A percentile compares a stretch with the other conserved stretches of the same genome.
Conservation (phyloP, 2,888 invertebrate species). For the Plusia festucae region DNA sequence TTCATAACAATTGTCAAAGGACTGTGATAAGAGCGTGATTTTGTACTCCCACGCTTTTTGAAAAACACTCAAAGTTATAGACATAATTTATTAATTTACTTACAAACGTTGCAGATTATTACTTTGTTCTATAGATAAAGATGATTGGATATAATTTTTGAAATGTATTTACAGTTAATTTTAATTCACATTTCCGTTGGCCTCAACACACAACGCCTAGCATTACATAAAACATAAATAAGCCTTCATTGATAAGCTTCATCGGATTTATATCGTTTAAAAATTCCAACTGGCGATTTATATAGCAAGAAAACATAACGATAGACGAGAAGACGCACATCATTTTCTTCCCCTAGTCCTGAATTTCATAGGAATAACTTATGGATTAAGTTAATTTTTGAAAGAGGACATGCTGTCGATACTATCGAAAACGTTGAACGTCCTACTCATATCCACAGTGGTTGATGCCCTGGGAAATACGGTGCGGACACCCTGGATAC, state of each 20-base stretch:
- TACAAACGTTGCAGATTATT: too few species aligned
- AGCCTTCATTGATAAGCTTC: background rate
- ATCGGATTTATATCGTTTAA: background rate
- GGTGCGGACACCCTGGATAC: slow-evolving; percentile 46
- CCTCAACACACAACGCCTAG: background rate
- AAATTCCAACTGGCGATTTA: background rate
- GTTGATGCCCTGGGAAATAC: slow-evolving; percentile 55
- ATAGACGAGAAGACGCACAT: background rate
- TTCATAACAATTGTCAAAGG: too few species aligned
- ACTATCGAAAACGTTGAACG: slow-evolving; percentile 59
- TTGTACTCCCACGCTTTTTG: too few species aligned
- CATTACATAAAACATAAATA: background rate
- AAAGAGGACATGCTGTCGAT: slow-evolving; percentile 64
- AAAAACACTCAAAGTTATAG: too few species aligned
- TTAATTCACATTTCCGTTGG: background rate
- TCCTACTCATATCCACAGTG: slow-evolving; percentile 49
- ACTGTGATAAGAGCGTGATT: too few species aligned
- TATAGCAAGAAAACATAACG: background rate
- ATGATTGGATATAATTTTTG: too few species aligned
- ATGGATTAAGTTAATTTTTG: background rate
- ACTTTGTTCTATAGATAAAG: too few species aligned
- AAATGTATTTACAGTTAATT: background rate
- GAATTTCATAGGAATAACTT: background rate
- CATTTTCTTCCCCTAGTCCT: background rate
- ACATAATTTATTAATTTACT: too few species aligned